A percentile compares a stretch with the other conserved stretches of the same genome.
Evolutionary conservation across 2,888 invertebrate species (phyloP).

Genomic region (Troides helena): DNA sequence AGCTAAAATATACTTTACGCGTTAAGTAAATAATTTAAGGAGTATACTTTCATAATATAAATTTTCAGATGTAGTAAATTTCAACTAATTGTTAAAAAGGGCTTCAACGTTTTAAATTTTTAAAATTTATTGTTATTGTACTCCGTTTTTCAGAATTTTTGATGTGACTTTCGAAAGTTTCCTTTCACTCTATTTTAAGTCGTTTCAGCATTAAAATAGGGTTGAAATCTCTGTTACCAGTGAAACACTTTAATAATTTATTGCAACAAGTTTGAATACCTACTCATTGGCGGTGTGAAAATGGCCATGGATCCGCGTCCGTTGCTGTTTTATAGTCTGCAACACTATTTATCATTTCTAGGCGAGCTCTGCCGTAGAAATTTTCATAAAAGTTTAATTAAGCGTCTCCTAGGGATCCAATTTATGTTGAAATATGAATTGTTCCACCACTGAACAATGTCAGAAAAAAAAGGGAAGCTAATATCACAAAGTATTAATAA

Average conservation of each 20-base stretch:
- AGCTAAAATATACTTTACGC: too few species aligned
- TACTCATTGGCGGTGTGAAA: constrained; percentile 28
- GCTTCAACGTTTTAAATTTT: constrained; percentile 16
- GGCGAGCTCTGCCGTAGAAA: constrained; percentile 42
- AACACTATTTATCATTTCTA: constrained; percentile 42
- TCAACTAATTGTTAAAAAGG: neutral
- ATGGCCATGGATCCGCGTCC: constrained; percentile 12
- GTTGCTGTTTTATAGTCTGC: constrained; percentile 13
- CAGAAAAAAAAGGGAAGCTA: too few species aligned
- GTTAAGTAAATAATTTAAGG: too few species aligned
- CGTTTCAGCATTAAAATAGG: constrained; percentile 9
- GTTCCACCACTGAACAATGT: neutral
- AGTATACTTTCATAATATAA: neutral
- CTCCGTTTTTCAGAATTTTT: constrained; percentile 20
- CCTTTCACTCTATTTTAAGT: neutral
- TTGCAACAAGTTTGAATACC: constrained; percentile 30
- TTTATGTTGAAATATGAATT: constrained; percentile 6
- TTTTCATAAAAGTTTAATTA: constrained; percentile 59
- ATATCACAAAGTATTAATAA: too few species aligned
- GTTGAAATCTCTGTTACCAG: constrained; percentile 17
- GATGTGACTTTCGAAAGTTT: constrained; percentile 12
- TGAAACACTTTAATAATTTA: constrained; percentile 27
- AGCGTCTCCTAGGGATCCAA: constrained; percentile 29
- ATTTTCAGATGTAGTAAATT: neutral
- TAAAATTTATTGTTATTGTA: constrained; percentile 24